These are phyloP conservation scores for Ectemnius continuus DNA, from an alignment of 2,888 invertebrate species.

Conservation along the genomic window DNA sequence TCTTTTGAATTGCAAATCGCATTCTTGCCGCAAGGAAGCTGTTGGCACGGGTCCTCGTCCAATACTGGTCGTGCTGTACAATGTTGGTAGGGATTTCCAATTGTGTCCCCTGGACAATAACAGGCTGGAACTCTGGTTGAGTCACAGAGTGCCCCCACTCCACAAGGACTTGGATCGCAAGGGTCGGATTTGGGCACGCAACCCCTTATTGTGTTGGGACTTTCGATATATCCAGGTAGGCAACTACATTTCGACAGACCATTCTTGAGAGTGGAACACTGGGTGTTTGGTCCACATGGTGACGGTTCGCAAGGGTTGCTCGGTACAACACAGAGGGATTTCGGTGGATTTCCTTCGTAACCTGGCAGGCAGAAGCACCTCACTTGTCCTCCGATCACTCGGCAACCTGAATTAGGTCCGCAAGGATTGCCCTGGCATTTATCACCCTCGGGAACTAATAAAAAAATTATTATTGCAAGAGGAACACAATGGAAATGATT, in stretches of 20 bases:
- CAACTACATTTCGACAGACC: slow-evolving; percentile 94
- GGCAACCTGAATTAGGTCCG: slow-evolving; percentile 90
- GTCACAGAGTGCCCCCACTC: slow-evolving; percentile 88
- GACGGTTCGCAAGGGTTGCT: slow-evolving; percentile 90
- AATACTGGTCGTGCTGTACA: slow-evolving; percentile 79
- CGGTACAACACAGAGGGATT: slow-evolving; percentile 85
- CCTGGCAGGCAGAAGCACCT: slow-evolving; percentile 93
- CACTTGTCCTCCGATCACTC: slow-evolving; percentile 86
- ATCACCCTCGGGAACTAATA: slow-evolving; percentile 90
- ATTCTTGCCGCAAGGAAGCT: slow-evolving; percentile 91
- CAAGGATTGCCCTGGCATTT: slow-evolving; percentile 91
- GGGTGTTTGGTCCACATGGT: slow-evolving; percentile 93
- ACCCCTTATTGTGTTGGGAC: slow-evolving; percentile 92
- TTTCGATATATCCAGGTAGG: slow-evolving; percentile 89
- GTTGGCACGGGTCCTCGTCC: slow-evolving; percentile 84
- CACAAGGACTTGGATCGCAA: slow-evolving; percentile 91
- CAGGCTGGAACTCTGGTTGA: slow-evolving; percentile 88
- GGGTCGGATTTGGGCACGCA: slow-evolving; percentile 89
- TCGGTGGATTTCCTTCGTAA: slow-evolving; percentile 91
- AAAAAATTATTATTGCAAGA: neutral
- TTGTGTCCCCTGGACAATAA: slow-evolving; percentile 89
- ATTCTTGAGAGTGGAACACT: slow-evolving; percentile 87
- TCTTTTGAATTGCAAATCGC: slow-evolving; percentile 87
- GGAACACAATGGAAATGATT: neutral
- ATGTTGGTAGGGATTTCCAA: slow-evolving; percentile 90